Base-by-base conservation (phyloP, 2,113 vertebrate genomes). In the Perognathus longimembris region DNA sequence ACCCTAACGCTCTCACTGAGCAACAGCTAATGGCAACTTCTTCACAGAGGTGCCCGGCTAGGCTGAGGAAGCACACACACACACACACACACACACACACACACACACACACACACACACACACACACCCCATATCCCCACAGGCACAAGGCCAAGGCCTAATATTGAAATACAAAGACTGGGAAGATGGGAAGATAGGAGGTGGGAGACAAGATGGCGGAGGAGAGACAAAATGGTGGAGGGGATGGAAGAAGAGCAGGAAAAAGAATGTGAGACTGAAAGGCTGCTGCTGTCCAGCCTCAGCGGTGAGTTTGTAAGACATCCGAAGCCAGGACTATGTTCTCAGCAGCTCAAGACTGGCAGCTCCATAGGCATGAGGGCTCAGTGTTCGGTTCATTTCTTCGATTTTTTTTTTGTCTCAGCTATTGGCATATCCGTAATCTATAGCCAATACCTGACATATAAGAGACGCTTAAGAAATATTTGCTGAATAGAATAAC, bases 351-450 rank as follows among this genome's bases (percentile, higher is more conserved):
- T 21, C 0, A 40, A 81, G 63, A 67, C 0, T 3, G 12, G 40
- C 22, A 9, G 15, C 11, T 42, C 61, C 11, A 0, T 1, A 0
- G 54, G 76, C 63, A 11, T 15, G 4, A 61, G 24, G 54, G 8
- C 21, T 67, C 42, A 38, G 57, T 3, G 24, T 75, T 85, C 36
- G 11, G 17, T 38, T 50, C 20, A 1, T 24, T 34, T 38, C 2
- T 12, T 38, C 83, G 24, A 10, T 32, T 71, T 45, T 15, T 71
- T 45, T 15, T 54, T 81, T 18, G 14, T 34, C 74, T 73, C 28
- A 10, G 67, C 40, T n/a, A 2, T 4, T 4, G 26, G 66, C 38
- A 3, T 28, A 28, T 10, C 70, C 26, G 11, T 7, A 28, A 54
- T 22, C 3, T 32, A 3, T 4, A 59, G 66, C 26, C 40, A 12